These are phyloP conservation scores for Geodia barretti DNA, from an alignment of 37 sponge, comb jelly and placozoan species.

Conservation along the genomic window DNA sequence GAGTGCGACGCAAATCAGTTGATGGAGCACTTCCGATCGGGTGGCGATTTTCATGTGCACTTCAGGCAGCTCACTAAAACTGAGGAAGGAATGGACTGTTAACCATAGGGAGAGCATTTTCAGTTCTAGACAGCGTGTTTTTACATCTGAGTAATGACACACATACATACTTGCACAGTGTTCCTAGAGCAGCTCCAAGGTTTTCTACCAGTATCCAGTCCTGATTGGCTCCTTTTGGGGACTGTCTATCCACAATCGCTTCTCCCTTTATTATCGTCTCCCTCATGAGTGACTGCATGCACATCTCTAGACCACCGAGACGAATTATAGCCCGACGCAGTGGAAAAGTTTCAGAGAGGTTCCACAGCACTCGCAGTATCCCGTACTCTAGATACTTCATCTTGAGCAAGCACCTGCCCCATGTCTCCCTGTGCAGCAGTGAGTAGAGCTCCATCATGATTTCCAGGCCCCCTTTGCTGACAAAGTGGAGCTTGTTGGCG, in stretches of 20 bases:
- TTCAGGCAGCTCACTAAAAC: constrained; percentile 39
- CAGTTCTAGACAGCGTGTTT: no score
- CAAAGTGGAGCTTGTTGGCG: constrained; percentile 26
- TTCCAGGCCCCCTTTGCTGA: constrained; percentile 6
- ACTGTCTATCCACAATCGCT: neutral
- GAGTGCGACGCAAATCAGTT: constrained; percentile 30
- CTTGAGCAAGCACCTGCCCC: neutral
- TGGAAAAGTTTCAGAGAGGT: constrained; percentile 32
- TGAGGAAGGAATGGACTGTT: no score
- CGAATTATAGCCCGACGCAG: constrained; percentile 7
- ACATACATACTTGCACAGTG: constrained; percentile 34
- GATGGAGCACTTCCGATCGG: constrained; percentile 12
- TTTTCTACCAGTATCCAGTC: constrained; percentile 20
- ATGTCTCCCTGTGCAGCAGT: neutral
- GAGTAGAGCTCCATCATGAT: constrained; percentile 6
- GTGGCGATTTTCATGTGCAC: constrained; percentile 30
- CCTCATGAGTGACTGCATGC: constrained; percentile 21
- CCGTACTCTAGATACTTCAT: constrained; percentile 1
- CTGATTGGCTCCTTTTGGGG: neutral
- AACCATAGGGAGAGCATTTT: no score
- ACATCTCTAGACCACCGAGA: constrained; percentile 9
- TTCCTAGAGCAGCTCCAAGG: constrained; percentile 18
- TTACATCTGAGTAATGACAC: no score
- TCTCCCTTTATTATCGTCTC: constrained; percentile 11
- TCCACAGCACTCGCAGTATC: constrained; percentile 21